Conservation (phyloP, 1,140 invertebrate genomes). For the Pomacea maculata region DNA sequence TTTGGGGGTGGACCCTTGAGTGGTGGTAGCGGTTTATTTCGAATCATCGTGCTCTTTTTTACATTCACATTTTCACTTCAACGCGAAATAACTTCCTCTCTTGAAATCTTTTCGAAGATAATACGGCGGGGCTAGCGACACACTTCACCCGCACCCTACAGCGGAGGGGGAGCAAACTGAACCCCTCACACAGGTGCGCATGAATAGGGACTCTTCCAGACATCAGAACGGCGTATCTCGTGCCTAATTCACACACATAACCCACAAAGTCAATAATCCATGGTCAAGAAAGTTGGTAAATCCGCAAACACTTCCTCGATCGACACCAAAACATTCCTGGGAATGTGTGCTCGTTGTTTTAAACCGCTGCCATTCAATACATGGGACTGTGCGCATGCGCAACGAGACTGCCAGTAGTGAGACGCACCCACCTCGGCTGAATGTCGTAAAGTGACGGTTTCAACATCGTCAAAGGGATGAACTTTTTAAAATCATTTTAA, state of each 20-base stretch:
- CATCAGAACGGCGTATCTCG: slow-evolving; percentile 7
- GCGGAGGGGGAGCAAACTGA: slow-evolving; percentile 12
- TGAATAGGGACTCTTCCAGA: slow-evolving; percentile 2
- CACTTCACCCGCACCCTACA: slow-evolving; percentile 4
- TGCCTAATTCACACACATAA: neutral
- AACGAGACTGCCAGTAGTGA: slow-evolving; percentile 13
- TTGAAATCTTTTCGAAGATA: slow-evolving; percentile 8
- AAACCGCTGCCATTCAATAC: slow-evolving; percentile 43
- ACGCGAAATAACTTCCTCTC: slow-evolving; percentile 10
- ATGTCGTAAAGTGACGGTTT: slow-evolving; percentile 18
- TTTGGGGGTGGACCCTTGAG: slow-evolving; percentile 35
- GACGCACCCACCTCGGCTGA: neutral
- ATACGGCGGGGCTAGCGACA: slow-evolving; percentile 20
- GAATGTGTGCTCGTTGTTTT: slow-evolving; percentile 34
- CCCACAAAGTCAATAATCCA: slow-evolving; percentile 10
- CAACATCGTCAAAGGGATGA: neutral
- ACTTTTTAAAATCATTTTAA: too few relatives aligned
- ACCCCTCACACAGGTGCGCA: slow-evolving; percentile 23
- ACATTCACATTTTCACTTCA: slow-evolving; percentile 26
- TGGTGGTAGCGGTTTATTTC: slow-evolving; percentile 34
- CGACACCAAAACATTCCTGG: slow-evolving; percentile 33
- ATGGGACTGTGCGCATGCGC: slow-evolving; percentile 35
- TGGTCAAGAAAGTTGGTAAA: slow-evolving; percentile 13
- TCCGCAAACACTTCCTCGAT: slow-evolving; percentile 27
- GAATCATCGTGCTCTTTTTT: slow-evolving; percentile 35